Conservation (phyloP, 2,113 vertebrate species). For the Crotalus helleri region DNA sequence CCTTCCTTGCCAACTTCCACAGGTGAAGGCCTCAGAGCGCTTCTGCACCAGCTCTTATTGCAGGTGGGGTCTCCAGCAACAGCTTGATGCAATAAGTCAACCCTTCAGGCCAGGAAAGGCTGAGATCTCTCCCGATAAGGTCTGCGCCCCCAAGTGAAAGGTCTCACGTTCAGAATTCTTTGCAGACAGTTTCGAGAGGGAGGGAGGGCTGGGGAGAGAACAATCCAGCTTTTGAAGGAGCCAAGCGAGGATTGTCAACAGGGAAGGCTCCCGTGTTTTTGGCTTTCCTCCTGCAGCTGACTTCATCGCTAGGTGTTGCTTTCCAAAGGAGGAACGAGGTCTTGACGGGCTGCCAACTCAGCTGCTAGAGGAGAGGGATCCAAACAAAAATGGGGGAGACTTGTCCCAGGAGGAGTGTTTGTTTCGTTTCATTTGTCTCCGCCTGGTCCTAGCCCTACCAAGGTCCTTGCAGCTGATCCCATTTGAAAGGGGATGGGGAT, state of each 20-base stretch:
- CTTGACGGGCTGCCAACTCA: constrained; percentile 3
- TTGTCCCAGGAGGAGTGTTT: constrained; percentile 4
- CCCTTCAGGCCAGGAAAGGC: constrained; percentile 31
- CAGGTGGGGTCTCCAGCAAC: constrained; percentile 17
- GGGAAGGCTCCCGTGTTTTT: constrained; percentile 27
- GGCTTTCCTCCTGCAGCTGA: constrained; percentile 24
- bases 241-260: constrained; percentile 11
- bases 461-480: neutral
- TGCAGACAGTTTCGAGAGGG: constrained; percentile 29
- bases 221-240: constrained; percentile 31
- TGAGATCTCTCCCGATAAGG: neutral
- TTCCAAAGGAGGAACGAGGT: neutral
- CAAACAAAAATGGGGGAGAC: neutral
- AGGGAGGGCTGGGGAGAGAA: neutral
- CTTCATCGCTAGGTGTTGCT: neutral
- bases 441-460: neutral
- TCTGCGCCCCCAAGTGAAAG: constrained; percentile 46
- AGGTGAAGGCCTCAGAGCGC: constrained; percentile 46
- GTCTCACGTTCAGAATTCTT: constrained; percentile 56
- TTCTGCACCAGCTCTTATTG: constrained; percentile 8
- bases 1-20: neutral
- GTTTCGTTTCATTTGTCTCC: neutral
- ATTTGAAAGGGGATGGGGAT: neutral
- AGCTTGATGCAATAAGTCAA: neutral
- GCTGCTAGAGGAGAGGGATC: neutral